These are phyloP conservation scores for Tenebrosternarchus preto DNA, from an alignment of 2,113 vertebrate species.

Conservation along the genomic window DNA sequence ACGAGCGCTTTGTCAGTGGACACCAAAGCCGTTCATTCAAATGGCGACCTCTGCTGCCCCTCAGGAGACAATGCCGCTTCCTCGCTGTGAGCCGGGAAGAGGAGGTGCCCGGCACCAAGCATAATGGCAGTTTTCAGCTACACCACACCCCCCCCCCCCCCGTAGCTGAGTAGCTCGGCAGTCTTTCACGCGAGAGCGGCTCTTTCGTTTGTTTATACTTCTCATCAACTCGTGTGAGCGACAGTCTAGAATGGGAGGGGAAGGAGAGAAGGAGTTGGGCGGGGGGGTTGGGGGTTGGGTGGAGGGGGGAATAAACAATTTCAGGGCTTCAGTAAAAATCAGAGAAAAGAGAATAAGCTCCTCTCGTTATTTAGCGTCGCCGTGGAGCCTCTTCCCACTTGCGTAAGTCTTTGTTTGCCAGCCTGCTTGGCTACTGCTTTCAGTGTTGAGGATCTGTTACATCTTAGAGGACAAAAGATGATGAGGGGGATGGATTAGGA, in stretches of 20 bases:
- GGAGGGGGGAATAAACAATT: constrained; percentile 73
- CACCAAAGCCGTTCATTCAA: constrained; percentile 66
- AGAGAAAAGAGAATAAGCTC: constrained; percentile 48
- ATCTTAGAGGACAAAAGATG: constrained; percentile 59
- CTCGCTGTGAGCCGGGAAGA: constrained; percentile 42
- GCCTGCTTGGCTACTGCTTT: constrained; percentile 53
- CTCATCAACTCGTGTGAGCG: constrained; percentile 73
- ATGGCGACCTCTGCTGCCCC: constrained; percentile 76
- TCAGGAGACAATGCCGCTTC: constrained; percentile 72
- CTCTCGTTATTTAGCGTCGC: constrained; percentile 47
- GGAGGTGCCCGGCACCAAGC: constrained; percentile 42
- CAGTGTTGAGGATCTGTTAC: constrained; percentile 57
- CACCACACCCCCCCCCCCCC: constrained; percentile 30
- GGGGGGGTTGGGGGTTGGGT: too few species aligned
- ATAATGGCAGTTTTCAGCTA: constrained; percentile 48
- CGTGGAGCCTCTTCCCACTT: constrained; percentile 46
- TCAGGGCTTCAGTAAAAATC: constrained; percentile 44
- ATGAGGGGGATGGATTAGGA: constrained; percentile 68
- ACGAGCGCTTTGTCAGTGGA: constrained; percentile 66
- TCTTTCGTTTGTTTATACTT: constrained; percentile 68
- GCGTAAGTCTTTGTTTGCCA: constrained; percentile 50
- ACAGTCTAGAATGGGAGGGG: constrained; percentile 44
- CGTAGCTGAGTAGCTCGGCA: constrained; percentile 44
- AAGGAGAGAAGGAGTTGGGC: constrained; percentile 61
- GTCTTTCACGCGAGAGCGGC: constrained; percentile 66